Evolutionary conservation across 2,797 vertebrate genomes (phyloP).

Genomic region (Caiman crocodilus): DNA sequence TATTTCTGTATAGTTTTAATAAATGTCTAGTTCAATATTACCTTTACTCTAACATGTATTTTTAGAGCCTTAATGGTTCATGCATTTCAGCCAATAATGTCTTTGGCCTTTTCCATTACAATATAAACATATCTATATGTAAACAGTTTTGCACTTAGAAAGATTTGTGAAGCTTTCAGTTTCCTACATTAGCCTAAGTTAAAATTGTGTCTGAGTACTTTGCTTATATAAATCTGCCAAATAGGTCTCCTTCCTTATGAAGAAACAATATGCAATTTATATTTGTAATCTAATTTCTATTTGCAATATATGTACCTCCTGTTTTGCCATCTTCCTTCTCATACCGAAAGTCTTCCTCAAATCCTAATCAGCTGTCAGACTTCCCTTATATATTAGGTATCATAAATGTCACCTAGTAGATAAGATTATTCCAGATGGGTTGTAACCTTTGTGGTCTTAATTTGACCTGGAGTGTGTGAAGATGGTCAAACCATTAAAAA

Average conservation of each 20-base stretch:
- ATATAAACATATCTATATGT: neutral
- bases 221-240: neutral
- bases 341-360: neutral
- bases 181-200: neutral
- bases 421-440: neutral
- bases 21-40: neutral
- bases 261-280: neutral
- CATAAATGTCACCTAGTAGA: neutral
- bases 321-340: neutral
- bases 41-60: neutral
- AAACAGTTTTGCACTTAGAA: neutral
- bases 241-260: neutral
- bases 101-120: neutral
- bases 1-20: neutral
- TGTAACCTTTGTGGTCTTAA: neutral
- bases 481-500: conserved; percentile 14
- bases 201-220: neutral
- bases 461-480: neutral
- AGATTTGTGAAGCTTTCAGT: neutral
- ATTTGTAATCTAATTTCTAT: neutral
- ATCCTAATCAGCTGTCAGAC: neutral
- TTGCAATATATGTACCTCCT: neutral
- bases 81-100: neutral
- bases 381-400: neutral
- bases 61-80: neutral